phyloP scores from a whole-genome alignment of 2,113 vertebrate species.

The Cygnus atratus region DNA sequence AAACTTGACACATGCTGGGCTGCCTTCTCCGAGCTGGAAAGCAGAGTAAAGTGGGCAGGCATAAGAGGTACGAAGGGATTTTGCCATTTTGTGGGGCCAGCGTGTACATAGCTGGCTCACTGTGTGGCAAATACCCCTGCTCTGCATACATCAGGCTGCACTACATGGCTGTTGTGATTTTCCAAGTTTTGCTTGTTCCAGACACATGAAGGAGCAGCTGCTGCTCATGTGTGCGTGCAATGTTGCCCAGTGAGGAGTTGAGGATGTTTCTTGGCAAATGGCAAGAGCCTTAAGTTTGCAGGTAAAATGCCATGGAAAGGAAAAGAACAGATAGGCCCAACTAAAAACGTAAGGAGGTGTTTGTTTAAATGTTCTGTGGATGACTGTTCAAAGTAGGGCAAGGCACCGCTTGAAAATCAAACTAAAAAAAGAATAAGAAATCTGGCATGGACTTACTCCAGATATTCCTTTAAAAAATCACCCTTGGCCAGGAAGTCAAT shows the following conservation, averaged over 20 bases:
- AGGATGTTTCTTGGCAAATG: conserved; percentile 43
- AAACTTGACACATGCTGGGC: background rate
- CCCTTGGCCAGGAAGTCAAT: background rate
- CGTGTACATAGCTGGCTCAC: background rate
- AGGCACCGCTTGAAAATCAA: background rate
- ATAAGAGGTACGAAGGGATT: accelerated
- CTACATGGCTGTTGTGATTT: background rate
- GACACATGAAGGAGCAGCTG: conserved; percentile 62
- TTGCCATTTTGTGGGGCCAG: background rate
- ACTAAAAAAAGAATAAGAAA: background rate
- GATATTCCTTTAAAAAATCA: background rate
- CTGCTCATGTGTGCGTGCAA: background rate
- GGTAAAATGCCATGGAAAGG: background rate
- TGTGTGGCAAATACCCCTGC: background rate
- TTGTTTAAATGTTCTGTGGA: background rate
- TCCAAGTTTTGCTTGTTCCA: conserved; percentile 52
- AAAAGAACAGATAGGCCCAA: background rate
- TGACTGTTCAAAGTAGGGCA: background rate
- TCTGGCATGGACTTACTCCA: background rate
- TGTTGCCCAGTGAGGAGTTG: conserved; percentile 38
- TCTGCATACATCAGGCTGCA: background rate
- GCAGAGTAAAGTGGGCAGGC: background rate
- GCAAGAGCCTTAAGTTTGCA: conserved; percentile 39
- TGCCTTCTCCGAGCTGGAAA: background rate
- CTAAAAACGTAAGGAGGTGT: background rate